These are phyloP conservation scores for Morus bassanus DNA, from an alignment of 2,797 vertebrate species.

Conservation along the genomic window DNA sequence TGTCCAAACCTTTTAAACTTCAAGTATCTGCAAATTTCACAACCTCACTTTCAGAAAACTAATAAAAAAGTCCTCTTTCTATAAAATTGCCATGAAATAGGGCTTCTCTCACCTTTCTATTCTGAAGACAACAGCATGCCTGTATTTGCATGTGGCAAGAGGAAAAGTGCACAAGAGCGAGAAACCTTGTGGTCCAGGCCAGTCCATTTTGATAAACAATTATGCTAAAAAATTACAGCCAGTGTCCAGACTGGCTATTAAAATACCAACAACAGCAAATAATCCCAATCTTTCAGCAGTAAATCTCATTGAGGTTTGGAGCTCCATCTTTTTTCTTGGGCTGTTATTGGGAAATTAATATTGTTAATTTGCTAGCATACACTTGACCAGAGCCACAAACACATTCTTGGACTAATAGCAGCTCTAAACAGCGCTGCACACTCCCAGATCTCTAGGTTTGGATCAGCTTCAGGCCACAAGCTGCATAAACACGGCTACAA, in stretches of 20 bases:
- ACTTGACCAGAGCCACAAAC: neutral
- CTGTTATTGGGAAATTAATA: neutral
- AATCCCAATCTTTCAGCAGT: neutral
- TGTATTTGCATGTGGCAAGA: neutral
- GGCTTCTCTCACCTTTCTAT: neutral
- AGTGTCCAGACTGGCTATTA: neutral
- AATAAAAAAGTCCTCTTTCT: neutral
- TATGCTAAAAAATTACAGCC: neutral
- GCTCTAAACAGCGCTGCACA: neutral
- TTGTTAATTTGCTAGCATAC: neutral
- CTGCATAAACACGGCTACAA: accelerated
- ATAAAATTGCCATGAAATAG: neutral
- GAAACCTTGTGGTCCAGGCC: neutral
- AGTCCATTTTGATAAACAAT: neutral
- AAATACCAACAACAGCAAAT: neutral
- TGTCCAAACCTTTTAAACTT: neutral
- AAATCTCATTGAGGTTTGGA: neutral
- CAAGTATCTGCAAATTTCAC: neutral
- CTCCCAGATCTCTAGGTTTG: neutral
- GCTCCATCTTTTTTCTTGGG: neutral
- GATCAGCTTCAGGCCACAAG: neutral
- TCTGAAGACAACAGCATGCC: neutral
- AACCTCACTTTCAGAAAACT: neutral
- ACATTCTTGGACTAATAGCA: neutral
- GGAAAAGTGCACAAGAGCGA: neutral